phyloP scores from a whole-genome alignment of 30 jellyfish, hydroid and myxozoan species.

The Chironex yamaguchii region DNA sequence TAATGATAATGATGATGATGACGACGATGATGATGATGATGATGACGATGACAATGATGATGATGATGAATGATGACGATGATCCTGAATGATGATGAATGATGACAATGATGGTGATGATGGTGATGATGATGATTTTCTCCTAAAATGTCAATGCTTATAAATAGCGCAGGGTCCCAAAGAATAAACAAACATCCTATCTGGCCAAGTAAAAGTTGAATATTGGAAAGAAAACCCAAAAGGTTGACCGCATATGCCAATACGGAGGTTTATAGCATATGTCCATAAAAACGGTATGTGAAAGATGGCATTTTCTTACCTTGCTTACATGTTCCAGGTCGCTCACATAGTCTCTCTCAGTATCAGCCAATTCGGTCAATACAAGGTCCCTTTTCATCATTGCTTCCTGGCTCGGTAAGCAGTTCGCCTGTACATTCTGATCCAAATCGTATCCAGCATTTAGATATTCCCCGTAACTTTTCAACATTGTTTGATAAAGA shows the following conservation, averaged over 20 bases:
- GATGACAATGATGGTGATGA: slow-evolving; percentile 2
- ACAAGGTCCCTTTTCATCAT: slow-evolving; percentile 84
- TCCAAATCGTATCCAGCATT: slow-evolving; percentile 22
- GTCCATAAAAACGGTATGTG: no score
- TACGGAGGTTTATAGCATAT: no score
- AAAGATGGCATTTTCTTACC: no score
- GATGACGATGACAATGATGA: slow-evolving; percentile 2
- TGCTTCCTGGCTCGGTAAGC: slow-evolving; percentile 51
- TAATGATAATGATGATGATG: slow-evolving; percentile 1
- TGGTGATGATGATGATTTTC: slow-evolving; percentile 1
- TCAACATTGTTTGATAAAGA: slow-evolving; percentile 75
- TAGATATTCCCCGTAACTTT: slow-evolving; percentile 78
- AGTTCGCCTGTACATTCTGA: slow-evolving; percentile 3
- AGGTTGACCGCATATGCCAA: no score
- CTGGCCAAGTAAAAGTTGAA: no score
- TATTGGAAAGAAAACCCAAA: no score
- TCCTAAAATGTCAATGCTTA: no score
- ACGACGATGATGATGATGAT: slow-evolving; percentile 1
- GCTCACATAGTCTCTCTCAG: slow-evolving; percentile 78
- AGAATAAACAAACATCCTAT: no score
- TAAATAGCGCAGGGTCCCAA: no score
- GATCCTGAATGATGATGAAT: not conserved
- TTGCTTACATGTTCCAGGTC: slow-evolving; percentile 61
- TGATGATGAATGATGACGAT: no score
- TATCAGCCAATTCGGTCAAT: slow-evolving; percentile 82